A percentile compares a stretch with the other conserved stretches of the same genome.
phyloP scores from a whole-genome alignment of 2,113 vertebrate species.

The Nibea albiflora region DNA sequence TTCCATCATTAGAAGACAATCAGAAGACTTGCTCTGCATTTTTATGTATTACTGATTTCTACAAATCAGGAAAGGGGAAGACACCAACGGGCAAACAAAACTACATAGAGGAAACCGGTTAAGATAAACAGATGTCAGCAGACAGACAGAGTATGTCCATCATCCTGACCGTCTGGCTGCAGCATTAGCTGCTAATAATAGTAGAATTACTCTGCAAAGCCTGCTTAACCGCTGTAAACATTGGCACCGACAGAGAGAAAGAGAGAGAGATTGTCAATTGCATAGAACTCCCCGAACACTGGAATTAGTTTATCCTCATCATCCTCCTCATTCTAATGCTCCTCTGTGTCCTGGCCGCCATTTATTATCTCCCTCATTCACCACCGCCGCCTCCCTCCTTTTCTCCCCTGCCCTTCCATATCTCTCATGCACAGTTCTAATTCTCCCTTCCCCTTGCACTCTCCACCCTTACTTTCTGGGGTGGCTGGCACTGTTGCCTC shows the following conservation, averaged over 20 bases:
- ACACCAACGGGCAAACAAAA: background rate
- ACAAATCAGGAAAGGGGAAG: background rate
- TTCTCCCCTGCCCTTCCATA: conserved; percentile 27
- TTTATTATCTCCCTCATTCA: conserved; percentile 64
- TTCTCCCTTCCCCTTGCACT: conserved; percentile 8
- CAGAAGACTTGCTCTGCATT: background rate
- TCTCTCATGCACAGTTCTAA: conserved; percentile 45
- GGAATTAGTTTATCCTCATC: conserved; percentile 45
- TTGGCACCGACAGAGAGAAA: conserved; percentile 40
- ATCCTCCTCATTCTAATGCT: conserved; percentile 37
- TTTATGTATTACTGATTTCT: background rate
- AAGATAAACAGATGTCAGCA: background rate
- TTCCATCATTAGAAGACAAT: conserved; percentile 5
- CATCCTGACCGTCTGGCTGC: conserved; percentile 52
- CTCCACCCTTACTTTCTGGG: conserved; percentile 18
- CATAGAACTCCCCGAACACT: conserved; percentile 36
- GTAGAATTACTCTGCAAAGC: conserved; percentile 74
- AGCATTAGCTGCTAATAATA: conserved; percentile 72
- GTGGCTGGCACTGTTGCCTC: background rate
- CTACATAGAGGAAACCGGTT: background rate
- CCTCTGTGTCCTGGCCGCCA: conserved; percentile 13
- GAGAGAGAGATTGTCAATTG: conserved; percentile 46
- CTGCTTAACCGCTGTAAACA: conserved; percentile 65
- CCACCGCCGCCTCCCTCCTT: background rate
- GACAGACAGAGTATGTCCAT: conserved; percentile 27